Evolutionary conservation across 2,888 invertebrate genomes (phyloP).

Genomic region (Ormyrus labotus): DNA sequence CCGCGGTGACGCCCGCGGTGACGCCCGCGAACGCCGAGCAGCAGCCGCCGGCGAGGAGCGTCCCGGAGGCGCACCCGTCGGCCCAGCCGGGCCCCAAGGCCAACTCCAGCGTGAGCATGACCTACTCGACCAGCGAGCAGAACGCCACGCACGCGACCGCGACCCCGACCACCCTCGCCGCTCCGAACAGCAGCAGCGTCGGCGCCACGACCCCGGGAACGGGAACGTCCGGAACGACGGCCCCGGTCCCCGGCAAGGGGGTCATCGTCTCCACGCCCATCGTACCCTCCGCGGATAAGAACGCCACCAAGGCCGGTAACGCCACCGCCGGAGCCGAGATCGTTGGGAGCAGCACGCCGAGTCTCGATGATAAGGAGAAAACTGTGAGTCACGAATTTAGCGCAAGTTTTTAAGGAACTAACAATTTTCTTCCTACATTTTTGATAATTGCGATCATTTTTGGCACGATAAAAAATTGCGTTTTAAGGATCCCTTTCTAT

Average conservation of each 20-base stretch:
- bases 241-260: background rate
- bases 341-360: background rate
- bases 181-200: background rate
- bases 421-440: background rate
- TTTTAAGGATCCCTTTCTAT: background rate
- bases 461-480: too few species aligned
- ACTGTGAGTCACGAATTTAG: slow-evolving; percentile 5
- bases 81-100: slow-evolving; percentile 24
- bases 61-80: slow-evolving; percentile 9
- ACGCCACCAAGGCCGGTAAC: background rate
- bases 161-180: background rate
- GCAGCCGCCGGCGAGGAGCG: background rate
- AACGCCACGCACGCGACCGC: slow-evolving; percentile 10
- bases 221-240: background rate
- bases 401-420: too few species aligned
- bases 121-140: slow-evolving; percentile 62
- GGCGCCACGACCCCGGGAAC: slow-evolving; percentile 22
- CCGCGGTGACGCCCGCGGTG: background rate
- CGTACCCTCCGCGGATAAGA: slow-evolving; percentile 35
- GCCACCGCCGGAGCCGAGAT: background rate
- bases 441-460: background rate
- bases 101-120: slow-evolving; percentile 58
- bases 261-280: slow-evolving; percentile 62
- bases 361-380: slow-evolving; percentile 23
- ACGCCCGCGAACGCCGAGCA: background rate